A percentile compares a stretch with the other conserved stretches of the same genome.
Evolutionary conservation across 2,888 invertebrate species (phyloP).

Genomic region (Lithophane leautieri): DNA sequence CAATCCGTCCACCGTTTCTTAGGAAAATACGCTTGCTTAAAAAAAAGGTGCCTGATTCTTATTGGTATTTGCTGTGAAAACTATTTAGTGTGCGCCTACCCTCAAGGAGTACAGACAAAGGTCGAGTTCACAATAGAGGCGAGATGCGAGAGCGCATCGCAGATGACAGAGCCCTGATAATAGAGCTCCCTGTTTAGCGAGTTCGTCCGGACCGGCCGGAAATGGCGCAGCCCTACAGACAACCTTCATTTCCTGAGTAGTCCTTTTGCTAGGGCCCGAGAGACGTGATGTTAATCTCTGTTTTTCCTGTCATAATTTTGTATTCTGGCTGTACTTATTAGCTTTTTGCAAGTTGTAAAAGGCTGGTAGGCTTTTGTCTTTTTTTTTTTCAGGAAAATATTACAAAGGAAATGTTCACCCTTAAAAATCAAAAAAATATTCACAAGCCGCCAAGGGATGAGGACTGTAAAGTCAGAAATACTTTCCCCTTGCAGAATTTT

Average conservation of each 20-base stretch:
- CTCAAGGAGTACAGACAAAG: slow-evolving; percentile 66
- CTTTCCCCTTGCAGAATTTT: neutral
- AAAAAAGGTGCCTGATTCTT: neutral
- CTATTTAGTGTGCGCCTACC: slow-evolving; percentile 51
- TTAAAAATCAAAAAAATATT: slow-evolving; percentile 24
- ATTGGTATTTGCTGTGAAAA: slow-evolving; percentile 9
- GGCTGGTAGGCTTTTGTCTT: slow-evolving; percentile 25
- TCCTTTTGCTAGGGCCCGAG: slow-evolving; percentile 76
- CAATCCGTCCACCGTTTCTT: neutral
- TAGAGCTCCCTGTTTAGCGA: slow-evolving; percentile 79
- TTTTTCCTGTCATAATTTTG: slow-evolving; percentile 65
- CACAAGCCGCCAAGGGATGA: no score
- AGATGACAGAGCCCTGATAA: slow-evolving; percentile 80
- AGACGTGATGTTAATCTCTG: slow-evolving; percentile 65
- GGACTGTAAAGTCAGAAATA: neutral
- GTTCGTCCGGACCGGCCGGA: slow-evolving; percentile 81
- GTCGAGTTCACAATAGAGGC: slow-evolving; percentile 73
- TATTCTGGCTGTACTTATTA: slow-evolving; percentile 56
- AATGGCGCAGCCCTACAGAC: slow-evolving; percentile 84
- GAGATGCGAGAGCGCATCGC: slow-evolving; percentile 75
- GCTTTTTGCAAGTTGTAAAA: slow-evolving; percentile 44
- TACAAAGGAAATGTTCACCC: slow-evolving; percentile 21
- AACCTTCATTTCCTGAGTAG: slow-evolving; percentile 86
- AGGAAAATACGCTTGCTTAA: neutral
- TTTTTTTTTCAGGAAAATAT: slow-evolving; percentile 18